Evolutionary conservation across 2,888 invertebrate genomes (phyloP), one percentile per base, ranked within the genome.

Genomic region (Nebria brevicollis): DNA sequence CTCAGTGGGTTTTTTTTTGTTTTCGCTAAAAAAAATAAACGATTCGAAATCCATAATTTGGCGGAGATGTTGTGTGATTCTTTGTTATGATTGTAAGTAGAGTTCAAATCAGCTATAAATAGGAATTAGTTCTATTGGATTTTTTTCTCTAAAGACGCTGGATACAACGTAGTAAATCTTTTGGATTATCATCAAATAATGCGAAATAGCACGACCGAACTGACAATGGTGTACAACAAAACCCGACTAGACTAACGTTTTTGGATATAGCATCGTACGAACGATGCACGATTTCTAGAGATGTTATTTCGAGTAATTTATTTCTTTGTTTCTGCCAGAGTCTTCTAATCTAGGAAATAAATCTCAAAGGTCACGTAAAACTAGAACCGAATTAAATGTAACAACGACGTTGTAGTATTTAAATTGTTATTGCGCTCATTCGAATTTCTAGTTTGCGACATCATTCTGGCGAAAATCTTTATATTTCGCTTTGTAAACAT

Each of bases 231-330:
- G 54, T 54, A 54, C 54, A 54, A 54, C 54, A 11, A 54, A 13
- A 54, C 54, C 8, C 8, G 54, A 54, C 54, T 54, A 54, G 54
- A 54, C 54, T 54, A 54, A 54, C 54, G 54, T 54, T 54, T 54
- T 54, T 54, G 54, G 54, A 54, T 54, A 54, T 54, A 54, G 54
- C 54, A 54, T 54, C 54, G 54, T 54, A 54, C 54, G 54, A 13
- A 54, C 54, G 54, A 54, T 54, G 54, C 54, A 54, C 54, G 54
- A 54, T 54, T 54, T 13, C 11, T 13, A 54, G 54, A 8, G 54
- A 54, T 54, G 54, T 54, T 54, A 54, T 54, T 54, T 54, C 54
- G 54, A 54, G 54, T 54, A 54, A 54, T 54, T 54, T 54, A 54
- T 54, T 54, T 54, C 54, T 54, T 54, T 54, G 54, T 54, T 54